Base-by-base conservation (phyloP, 2,113 vertebrate species). In the Platysternon megacephalum region DNA sequence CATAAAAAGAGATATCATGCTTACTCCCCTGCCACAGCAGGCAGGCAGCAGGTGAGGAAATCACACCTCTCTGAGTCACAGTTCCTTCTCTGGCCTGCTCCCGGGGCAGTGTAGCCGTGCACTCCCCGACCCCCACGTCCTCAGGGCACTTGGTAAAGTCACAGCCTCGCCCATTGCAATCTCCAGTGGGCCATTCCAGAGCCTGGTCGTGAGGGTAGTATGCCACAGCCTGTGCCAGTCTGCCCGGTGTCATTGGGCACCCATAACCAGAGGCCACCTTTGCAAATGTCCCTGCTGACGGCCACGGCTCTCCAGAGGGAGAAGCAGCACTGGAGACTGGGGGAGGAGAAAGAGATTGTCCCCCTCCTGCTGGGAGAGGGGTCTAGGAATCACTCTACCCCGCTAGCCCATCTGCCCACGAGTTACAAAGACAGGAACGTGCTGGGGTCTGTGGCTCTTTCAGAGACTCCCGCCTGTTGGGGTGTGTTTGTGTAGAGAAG, bases 101-200 rank as follows among this genome's bases (percentile, higher is more conserved):
- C n/a, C 4, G 9, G n/a, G 35, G 9, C n/a, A 21, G 9, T 39
- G n/a, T 48, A 58, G 58, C 49, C 49, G 2, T 49, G 49, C 49
- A 49, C 49, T 49, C 49, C 49, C 49, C 13, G 2, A 49, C 49
- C 32, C 28, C 12, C 28, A 28, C 26, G 13, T 29, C 29, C 56
- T 32, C 56, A 13, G 9, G 10, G 24, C 56, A 65, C 29, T n/a
- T 35, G 3, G 24, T 4, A 29, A 35, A 39, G 76, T 52, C 46
- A 49, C 1, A 29, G 1, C 19, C 84, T 44, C 7, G 35, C 10
- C 22, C 24, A 28, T 86, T 55, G 3, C 1, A 13, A 2, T 87
- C 1, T 0, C 7, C 74, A 6, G 6, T 4, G 16, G 0, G 0
- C 1, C 11, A 2, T 0, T 46, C 42, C 52, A 0, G 22, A 56